Percentiles rank a stretch among this genome's conserved stretches.
These are phyloP conservation scores for Coranthus polyacanthus DNA, from an alignment of 2,797 vertebrate species.

Conservation along the genomic window DNA sequence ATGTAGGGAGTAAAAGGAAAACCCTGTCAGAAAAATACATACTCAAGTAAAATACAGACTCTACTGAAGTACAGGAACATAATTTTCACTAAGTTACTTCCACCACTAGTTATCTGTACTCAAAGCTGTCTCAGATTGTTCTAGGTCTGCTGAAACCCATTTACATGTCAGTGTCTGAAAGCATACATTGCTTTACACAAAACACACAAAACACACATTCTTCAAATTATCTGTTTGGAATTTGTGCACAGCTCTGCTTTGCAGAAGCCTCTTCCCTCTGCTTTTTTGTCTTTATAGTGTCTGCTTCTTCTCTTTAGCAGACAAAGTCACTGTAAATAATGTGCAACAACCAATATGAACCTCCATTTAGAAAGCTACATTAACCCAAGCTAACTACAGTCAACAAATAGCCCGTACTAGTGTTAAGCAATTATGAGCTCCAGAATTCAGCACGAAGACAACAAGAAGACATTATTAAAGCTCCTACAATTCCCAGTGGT, in stretches of 20 bases:
- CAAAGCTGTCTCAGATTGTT: too few relatives aligned
- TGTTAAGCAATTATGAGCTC: constrained; percentile 19
- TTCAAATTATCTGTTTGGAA: not conserved
- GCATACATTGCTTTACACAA: too few relatives aligned
- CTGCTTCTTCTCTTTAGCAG: not conserved
- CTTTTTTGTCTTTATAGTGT: not conserved
- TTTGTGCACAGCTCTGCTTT: not conserved
- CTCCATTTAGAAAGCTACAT: constrained; percentile 47
- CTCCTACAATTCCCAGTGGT: not conserved
- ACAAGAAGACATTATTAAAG: not conserved
- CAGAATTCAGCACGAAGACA: constrained; percentile 17
- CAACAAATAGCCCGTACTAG: constrained; percentile 39
- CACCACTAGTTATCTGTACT: too few relatives aligned
- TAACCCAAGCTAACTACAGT: constrained; percentile 45
- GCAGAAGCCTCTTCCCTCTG: not conserved
- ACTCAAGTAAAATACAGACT: too few relatives aligned
- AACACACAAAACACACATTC: too few relatives aligned
- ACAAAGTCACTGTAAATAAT: constrained; percentile 21
- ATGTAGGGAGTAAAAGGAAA: too few relatives aligned
- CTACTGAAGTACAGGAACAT: too few relatives aligned
- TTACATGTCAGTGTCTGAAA: too few relatives aligned
- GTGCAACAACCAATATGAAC: constrained; percentile 21
- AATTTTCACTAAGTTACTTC: too few relatives aligned
- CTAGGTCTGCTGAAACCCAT: too few relatives aligned
- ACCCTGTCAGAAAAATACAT: too few relatives aligned